Conservation (phyloP, 2,113 vertebrate genomes). For the Hymenochirus boettgeri region DNA sequence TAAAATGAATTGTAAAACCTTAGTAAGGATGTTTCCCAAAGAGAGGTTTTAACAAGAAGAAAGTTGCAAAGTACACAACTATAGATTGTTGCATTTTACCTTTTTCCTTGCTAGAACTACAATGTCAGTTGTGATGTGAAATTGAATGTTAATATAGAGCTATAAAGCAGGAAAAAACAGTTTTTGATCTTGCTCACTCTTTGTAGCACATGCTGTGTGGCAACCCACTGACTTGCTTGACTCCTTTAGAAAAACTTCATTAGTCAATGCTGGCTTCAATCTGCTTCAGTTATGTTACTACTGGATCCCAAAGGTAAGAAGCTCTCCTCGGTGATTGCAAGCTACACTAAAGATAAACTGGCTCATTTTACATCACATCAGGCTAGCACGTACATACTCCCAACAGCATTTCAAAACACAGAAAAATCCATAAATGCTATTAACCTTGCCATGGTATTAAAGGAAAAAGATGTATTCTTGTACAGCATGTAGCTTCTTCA, state of each 20-base stretch:
- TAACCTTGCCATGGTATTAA: conserved; percentile 43
- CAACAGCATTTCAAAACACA: conserved; percentile 40
- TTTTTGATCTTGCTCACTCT: conserved; percentile 39
- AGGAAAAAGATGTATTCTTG: conserved; percentile 32
- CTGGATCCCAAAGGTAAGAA: conserved; percentile 56
- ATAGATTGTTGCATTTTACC: too few relatives aligned
- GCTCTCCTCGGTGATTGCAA: conserved; percentile 51
- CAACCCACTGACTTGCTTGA: conserved; percentile 54
- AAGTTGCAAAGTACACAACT: too few relatives aligned
- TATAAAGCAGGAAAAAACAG: conserved; percentile 10
- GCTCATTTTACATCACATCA: conserved; percentile 53
- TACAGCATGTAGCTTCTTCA: conserved; percentile 34
- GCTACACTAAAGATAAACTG: conserved; percentile 60
- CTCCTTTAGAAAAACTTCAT: conserved; percentile 62
- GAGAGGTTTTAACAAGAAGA: too few relatives aligned
- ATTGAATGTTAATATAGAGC: conserved; percentile 18
- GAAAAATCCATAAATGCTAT: conserved; percentile 43
- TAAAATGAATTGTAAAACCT: too few relatives aligned
- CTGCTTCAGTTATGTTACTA: conserved; percentile 65
- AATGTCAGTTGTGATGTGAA: neutral
- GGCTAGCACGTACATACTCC: conserved; percentile 44
- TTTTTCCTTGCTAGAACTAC: neutral
- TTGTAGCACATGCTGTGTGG: conserved; percentile 48
- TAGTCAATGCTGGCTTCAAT: conserved; percentile 73
- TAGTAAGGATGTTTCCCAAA: too few relatives aligned